Base-by-base conservation (phyloP, 2,113 vertebrate species). In the Platysternon megacephalum region DNA sequence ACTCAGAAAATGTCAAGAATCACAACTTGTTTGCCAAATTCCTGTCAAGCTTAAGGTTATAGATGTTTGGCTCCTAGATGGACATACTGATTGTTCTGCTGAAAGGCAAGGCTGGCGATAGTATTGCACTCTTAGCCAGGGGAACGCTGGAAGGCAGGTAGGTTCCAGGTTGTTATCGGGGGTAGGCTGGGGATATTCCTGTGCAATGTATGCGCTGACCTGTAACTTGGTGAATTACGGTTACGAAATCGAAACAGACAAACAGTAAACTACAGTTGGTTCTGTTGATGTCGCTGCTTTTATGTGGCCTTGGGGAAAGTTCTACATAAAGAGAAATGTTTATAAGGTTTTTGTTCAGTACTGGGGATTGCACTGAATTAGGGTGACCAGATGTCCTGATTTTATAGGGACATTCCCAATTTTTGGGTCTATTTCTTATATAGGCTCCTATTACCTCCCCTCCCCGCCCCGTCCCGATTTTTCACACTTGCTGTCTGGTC, bases 1-100 rank as follows among this genome's bases (percentile, higher is more conserved):
- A 61, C 93, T 91, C 95, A 86, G 88, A 97, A 95, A 91, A 96
- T 97, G 79, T 84, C 72, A 55, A 82, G 94, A 91, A 68, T 86
- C 92, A 55, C 74, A 11, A 14, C 88, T 86, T 0, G 29, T 84
- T 94, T 83, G 86, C 86, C 39, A 72, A 44, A 55, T 80, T 68
- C 51, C 81, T 51, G 89, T 32, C 84, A 80, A 82, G 79, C 56
- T 87, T 58, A 3, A 91, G 91, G 86, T 72, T 79, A 46, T 6
- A 68, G 86, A 11, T 88, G 32, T 89, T 88, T 76, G 88, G 19
- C 85, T 95, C 84, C 88, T 87, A 6, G 52, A 5, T 22, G 83
- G 84, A 39, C 1, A 0, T 3, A 48, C 6, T 26, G 92, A 22
- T 8, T 42, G 1, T 32, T 39, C 42, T 85, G 35, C 2, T 87